Percentiles rank a stretch among this genome's conserved stretches.
Conservation (phyloP, 2,888 invertebrate genomes). For the Heliconius hortense region DNA sequence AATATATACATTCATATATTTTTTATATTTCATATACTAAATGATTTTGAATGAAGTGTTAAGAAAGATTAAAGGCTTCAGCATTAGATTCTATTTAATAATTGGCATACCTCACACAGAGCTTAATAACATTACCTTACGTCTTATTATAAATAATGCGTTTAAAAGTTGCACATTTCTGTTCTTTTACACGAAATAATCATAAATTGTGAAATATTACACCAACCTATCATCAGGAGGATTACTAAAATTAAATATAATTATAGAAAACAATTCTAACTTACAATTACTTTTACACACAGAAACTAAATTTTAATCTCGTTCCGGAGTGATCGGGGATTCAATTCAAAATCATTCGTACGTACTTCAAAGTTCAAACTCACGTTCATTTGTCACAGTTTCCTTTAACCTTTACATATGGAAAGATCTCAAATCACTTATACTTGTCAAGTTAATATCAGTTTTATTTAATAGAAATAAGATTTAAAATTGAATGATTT, state of each 20-base stretch:
- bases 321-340: constrained; percentile 50
- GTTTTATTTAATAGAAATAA: background rate
- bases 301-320: constrained; percentile 51
- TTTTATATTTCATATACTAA: no score
- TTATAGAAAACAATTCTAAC: constrained; percentile 31
- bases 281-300: constrained; percentile 34
- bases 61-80: no score
- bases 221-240: background rate
- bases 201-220: background rate
- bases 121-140: background rate
- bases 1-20: no score
- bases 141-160: background rate
- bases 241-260: background rate
- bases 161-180: background rate
- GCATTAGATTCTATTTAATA: no score
- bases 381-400: constrained; percentile 73
- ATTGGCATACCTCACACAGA: background rate
- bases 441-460: constrained; percentile 19
- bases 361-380: constrained; percentile 65
- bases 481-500: constrained; percentile 31
- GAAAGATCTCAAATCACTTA: constrained; percentile 33
- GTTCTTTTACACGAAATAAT: background rate
- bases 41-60: no score
- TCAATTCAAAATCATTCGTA: constrained; percentile 57
- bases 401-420: constrained; percentile 43